These are phyloP conservation scores for Oryzias celebensis DNA, from an alignment of 2,113 vertebrate species.

Conservation along the genomic window DNA sequence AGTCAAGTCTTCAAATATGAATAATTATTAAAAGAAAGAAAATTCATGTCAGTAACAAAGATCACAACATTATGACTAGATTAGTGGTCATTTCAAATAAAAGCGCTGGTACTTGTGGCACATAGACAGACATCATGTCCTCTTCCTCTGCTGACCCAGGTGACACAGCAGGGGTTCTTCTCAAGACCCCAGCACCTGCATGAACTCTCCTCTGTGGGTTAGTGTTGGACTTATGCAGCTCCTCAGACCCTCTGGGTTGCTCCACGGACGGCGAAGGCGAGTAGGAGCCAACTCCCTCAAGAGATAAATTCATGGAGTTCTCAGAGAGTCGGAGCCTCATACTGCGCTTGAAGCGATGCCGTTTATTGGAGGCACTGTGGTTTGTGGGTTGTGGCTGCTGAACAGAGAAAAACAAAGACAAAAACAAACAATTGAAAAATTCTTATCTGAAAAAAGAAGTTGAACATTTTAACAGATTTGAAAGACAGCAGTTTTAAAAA, in stretches of 20 bases:
- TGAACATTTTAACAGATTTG: too few relatives aligned
- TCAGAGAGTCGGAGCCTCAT: conserved; percentile 87
- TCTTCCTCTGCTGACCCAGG: conserved; percentile 79
- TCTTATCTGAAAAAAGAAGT: background rate
- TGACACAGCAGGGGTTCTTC: conserved; percentile 73
- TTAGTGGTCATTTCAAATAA: background rate
- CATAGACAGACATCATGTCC: conserved; percentile 63
- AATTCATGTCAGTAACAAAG: background rate
- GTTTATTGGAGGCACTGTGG: conserved; percentile 79
- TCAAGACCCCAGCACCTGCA: conserved; percentile 64
- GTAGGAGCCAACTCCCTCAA: conserved; percentile 58
- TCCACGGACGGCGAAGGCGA: conserved; percentile 56
- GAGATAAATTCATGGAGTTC: conserved; percentile 81
- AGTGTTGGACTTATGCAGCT: conserved; percentile 29
- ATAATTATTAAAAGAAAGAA: background rate
- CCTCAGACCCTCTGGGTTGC: conserved; percentile 33
- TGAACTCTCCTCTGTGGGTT: conserved; percentile 65
- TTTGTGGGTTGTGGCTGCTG: conserved; percentile 72
- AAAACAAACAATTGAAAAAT: background rate
- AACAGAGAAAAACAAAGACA: background rate
- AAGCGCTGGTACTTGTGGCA: conserved; percentile 51
- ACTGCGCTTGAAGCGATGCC: conserved; percentile 86
- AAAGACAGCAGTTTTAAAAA: too few relatives aligned
- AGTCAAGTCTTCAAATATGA: too few relatives aligned
- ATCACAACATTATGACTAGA: background rate